phyloP scores from a whole-genome alignment of 2,797 vertebrate genomes.

The Arnoldichthys spilopterus region DNA sequence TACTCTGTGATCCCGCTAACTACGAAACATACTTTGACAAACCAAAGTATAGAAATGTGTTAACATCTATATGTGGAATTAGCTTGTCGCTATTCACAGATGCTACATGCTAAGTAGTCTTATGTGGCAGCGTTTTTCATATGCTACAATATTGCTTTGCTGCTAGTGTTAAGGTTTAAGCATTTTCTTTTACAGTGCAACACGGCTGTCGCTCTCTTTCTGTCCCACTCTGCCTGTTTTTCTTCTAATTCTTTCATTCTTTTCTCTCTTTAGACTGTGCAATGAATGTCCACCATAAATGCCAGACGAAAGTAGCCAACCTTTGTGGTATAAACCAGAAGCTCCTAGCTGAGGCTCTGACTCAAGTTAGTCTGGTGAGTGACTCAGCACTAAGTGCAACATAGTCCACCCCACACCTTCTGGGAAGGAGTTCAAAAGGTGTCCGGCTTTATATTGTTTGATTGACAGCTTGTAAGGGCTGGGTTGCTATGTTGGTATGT shows the following conservation, averaged over 20 bases:
- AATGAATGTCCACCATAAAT: conserved; percentile 94
- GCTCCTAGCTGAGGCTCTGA: conserved; percentile 92
- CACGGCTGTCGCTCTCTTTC: neutral
- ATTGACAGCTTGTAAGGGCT: neutral
- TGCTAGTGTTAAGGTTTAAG: no score
- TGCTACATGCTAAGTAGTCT: no score
- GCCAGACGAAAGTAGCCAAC: conserved; percentile 94
- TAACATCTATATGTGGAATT: no score
- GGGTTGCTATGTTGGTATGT: neutral
- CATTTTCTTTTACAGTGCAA: neutral
- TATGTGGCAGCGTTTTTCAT: no score
- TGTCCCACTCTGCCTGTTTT: neutral
- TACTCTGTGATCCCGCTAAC: no score
- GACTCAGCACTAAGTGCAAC: neutral
- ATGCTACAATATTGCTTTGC: no score
- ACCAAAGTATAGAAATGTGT: no score
- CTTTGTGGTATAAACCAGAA: conserved; percentile 99
- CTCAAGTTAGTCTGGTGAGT: conserved; percentile 88
- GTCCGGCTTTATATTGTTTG: neutral
- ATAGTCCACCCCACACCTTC: neutral
- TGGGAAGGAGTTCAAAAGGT: neutral
- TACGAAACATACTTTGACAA: no score
- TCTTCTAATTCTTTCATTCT: conserved; percentile 4
- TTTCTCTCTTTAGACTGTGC: conserved; percentile 80
- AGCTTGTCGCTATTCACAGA: no score